phyloP scores from a whole-genome alignment of 2,113 vertebrate species.

The Bufo gargarizans region DNA sequence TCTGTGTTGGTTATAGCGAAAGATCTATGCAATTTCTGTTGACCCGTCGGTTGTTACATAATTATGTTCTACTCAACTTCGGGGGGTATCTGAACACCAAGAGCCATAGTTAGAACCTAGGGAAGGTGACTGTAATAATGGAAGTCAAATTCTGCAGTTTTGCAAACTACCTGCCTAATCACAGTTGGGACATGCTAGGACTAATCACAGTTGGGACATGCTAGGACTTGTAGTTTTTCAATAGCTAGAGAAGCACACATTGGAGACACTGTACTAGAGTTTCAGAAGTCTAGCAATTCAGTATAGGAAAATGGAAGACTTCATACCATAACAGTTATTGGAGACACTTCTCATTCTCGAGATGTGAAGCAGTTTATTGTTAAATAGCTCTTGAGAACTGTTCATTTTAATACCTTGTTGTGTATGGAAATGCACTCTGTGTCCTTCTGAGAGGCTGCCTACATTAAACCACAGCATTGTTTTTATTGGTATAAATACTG shows the following conservation, averaged over 20 bases:
- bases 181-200: too few species aligned
- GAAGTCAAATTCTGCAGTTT: too few species aligned
- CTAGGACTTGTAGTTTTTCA: neutral
- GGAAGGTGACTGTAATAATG: too few species aligned
- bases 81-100: too few species aligned
- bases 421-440: neutral
- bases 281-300: neutral
- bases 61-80: too few species aligned
- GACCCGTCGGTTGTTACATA: too few species aligned
- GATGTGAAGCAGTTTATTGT: neutral
- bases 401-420: neutral
- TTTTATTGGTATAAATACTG: constrained; percentile 42
- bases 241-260: neutral
- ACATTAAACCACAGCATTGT: constrained; percentile 28
- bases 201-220: too few species aligned
- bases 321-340: neutral
- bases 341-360: neutral
- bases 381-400: neutral
- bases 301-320: neutral
- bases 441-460: neutral
- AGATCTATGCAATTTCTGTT: too few species aligned
- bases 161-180: too few species aligned
- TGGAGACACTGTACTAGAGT: neutral
- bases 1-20: too few species aligned
- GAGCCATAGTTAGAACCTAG: too few species aligned